Conservation (phyloP, 92 coral and sea anemone genomes). For the Pocillopora meandrina region DNA sequence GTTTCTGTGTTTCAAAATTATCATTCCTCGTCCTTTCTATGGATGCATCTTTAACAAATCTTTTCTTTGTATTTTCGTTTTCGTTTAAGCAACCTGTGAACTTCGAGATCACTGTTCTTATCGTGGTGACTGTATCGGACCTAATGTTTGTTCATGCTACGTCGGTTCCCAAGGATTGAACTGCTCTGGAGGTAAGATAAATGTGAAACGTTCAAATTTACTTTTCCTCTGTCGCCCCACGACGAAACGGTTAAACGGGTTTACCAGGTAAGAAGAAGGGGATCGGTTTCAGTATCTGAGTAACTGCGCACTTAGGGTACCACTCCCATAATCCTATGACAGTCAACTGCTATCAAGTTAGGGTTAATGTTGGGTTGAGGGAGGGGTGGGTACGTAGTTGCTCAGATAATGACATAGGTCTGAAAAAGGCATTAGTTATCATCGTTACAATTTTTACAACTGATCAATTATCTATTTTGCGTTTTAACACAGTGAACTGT, state of each 20-base stretch:
- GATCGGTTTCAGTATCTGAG: too few relatives aligned
- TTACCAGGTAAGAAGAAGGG: not conserved
- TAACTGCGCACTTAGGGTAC: too few relatives aligned
- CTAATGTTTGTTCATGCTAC: conserved; percentile 57
- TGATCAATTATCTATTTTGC: not conserved
- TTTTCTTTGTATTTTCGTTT: not conserved
- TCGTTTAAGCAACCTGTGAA: conserved; percentile 49
- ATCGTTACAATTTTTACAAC: too few relatives aligned
- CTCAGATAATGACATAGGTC: too few relatives aligned
- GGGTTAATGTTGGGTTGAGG: too few relatives aligned
- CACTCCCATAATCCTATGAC: too few relatives aligned
- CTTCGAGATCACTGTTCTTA: conserved; percentile 52
- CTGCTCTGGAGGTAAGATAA: conserved; percentile 62
- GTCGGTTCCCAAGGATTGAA: conserved; percentile 52
- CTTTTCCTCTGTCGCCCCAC: not conserved
- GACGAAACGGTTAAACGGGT: not conserved
- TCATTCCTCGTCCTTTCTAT: not conserved
- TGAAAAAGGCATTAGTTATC: too few relatives aligned
- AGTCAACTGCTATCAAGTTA: too few relatives aligned
- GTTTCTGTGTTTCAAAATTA: not conserved
- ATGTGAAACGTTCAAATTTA: not conserved
- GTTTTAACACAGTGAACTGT: conserved; percentile 48
- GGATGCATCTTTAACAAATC: too few relatives aligned
- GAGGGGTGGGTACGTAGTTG: too few relatives aligned
- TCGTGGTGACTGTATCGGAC: conserved; percentile 62